Evolutionary conservation across 1,140 invertebrate genomes (phyloP).

Genomic region (Monochamus saltuarius): DNA sequence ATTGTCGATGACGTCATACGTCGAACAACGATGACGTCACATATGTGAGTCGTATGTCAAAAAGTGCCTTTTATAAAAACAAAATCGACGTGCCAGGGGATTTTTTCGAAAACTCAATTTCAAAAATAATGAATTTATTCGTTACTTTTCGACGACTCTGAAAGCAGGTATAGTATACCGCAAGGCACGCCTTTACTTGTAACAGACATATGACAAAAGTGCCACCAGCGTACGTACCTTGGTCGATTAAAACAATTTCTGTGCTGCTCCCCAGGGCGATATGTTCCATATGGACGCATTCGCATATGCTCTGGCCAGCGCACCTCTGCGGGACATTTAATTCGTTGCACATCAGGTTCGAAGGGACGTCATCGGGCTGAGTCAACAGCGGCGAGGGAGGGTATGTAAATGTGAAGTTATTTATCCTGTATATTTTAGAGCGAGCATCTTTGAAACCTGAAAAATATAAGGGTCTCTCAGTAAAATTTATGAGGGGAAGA

Average conservation of each 20-base stretch:
- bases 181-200: no score
- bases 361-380: slow-evolving; percentile 58
- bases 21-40: no score
- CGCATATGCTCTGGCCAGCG: slow-evolving; percentile 54
- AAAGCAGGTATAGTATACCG: no score
- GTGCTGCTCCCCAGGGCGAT: slow-evolving; percentile 63
- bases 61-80: no score
- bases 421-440: slow-evolving; percentile 54
- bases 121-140: no score
- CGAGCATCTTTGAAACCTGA: slow-evolving; percentile 28
- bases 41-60: no score
- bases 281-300: slow-evolving; percentile 66
- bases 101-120: no score
- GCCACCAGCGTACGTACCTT: slow-evolving; percentile 56
- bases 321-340: slow-evolving; percentile 50
- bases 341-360: slow-evolving; percentile 56
- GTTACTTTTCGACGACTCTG: no score
- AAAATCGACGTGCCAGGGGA: no score
- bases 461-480: no score
- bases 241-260: slow-evolving; percentile 68
- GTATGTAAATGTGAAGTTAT: slow-evolving; percentile 68
- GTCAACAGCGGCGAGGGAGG: slow-evolving; percentile 69
- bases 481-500: no score
- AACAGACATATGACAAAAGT: background rate
- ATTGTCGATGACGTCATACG: no score